These are phyloP conservation scores for Esox masquinongy DNA, from an alignment of 2,797 vertebrate genomes.

Conservation along the genomic window DNA sequence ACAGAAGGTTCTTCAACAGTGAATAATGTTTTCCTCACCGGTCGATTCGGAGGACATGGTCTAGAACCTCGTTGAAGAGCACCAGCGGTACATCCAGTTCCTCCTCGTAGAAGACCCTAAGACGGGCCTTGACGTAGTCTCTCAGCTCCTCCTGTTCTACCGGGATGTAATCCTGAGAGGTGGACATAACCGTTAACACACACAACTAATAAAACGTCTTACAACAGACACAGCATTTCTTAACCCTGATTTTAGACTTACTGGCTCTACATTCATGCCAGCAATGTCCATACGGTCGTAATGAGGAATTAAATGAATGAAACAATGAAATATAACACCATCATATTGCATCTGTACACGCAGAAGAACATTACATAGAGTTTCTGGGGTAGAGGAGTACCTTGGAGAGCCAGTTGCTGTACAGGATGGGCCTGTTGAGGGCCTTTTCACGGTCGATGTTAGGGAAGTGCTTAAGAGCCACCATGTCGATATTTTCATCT, in stretches of 20 bases:
- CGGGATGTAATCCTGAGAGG: slow-evolving; percentile 92
- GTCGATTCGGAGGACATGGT: slow-evolving; percentile 96
- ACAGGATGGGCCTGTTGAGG: slow-evolving; percentile 93
- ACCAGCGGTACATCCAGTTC: slow-evolving; percentile 97
- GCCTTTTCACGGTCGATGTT: slow-evolving; percentile 96
- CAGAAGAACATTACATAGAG: not conserved
- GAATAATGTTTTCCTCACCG: slow-evolving; percentile 68
- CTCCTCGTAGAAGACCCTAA: slow-evolving; percentile 99
- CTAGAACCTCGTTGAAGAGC: slow-evolving; percentile 96
- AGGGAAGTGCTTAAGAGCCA: slow-evolving; percentile 97
- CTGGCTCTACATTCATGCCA: not conserved
- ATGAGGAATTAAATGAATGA: not conserved
- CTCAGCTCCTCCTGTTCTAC: slow-evolving; percentile 97
- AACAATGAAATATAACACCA: no score
- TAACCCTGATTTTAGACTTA: not conserved
- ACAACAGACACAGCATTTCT: not conserved
- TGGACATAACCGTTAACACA: slow-evolving; percentile 5
- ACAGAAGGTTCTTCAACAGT: not conserved
- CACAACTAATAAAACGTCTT: not conserved
- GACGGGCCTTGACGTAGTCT: slow-evolving; percentile 96
- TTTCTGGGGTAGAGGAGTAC: slow-evolving; percentile 56
- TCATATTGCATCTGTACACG: not conserved
- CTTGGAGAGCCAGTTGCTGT: slow-evolving; percentile 99
- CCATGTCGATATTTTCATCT: slow-evolving; percentile 95
- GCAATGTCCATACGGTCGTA: not conserved